phyloP scores from a whole-genome alignment of 2,888 invertebrate species.

The Pollenia griseotomentosa region DNA sequence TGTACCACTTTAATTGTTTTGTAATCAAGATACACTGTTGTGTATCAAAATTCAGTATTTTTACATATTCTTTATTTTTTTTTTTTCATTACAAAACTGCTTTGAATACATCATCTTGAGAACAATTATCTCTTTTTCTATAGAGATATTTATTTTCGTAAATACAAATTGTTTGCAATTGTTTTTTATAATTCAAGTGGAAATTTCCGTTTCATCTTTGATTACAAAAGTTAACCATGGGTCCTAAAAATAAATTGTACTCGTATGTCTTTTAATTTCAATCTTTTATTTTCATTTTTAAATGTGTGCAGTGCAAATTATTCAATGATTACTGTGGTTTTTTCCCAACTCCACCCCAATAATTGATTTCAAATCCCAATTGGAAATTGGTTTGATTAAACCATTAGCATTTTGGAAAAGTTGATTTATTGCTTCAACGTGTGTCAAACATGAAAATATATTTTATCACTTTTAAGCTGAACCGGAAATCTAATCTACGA shows the following conservation, averaged over 20 bases:
- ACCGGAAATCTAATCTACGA: neutral
- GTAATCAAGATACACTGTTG: constrained; percentile 57
- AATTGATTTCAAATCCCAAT: constrained; percentile 60
- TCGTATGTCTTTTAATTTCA: neutral
- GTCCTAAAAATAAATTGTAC: neutral
- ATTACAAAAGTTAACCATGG: constrained; percentile 55
- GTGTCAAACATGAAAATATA: constrained; percentile 48
- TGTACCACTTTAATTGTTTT: constrained; percentile 62
- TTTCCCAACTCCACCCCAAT: constrained; percentile 16
- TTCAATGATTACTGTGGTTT: constrained; percentile 59
- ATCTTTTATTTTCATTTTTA: neutral
- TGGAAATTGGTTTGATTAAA: constrained; percentile 61
- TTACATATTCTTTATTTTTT: neutral
- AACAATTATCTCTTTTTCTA: constrained; percentile 16
- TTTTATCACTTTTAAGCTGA: neutral
- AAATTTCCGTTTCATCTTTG: constrained; percentile 70
- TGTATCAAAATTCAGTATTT: constrained; percentile 45
- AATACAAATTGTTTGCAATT: constrained; percentile 29
- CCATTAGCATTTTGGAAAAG: constrained; percentile 47
- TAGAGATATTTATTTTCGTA: neutral
- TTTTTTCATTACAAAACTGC: constrained; percentile 2
- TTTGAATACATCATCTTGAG: constrained; percentile 41
- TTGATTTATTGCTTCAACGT: constrained; percentile 68
- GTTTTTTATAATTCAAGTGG: constrained; percentile 57
- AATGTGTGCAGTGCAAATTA: constrained; percentile 36